These are phyloP conservation scores for Heterochromis multidens DNA, from an alignment of 2,113 vertebrate genomes.

Conservation along the genomic window DNA sequence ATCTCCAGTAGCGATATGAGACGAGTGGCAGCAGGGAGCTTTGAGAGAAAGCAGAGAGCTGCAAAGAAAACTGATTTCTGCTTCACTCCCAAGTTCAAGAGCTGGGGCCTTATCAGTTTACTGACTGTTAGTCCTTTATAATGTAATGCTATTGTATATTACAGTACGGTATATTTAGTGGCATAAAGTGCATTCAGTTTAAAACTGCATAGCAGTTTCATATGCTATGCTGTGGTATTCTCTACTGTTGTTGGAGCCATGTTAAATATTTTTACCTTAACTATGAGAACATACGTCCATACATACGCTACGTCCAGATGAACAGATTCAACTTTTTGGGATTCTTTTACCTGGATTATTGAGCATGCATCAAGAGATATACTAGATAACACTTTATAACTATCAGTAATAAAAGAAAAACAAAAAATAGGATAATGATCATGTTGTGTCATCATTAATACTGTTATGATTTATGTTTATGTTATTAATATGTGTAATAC, in stretches of 20 bases:
- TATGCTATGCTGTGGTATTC: neutral
- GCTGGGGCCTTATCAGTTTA: neutral
- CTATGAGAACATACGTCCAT: too few species aligned
- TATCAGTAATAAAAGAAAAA: too few species aligned
- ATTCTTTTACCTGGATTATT: too few species aligned
- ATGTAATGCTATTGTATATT: neutral
- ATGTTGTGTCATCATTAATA: too few species aligned
- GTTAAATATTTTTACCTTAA: too few species aligned
- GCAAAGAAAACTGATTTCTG: neutral
- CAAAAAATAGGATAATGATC: too few species aligned
- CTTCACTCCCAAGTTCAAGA: constrained; percentile 10
- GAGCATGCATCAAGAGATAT: too few species aligned
- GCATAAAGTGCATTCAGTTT: neutral
- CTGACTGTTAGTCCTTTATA: neutral
- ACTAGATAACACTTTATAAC: too few species aligned
- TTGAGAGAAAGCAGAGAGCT: constrained; percentile 2
- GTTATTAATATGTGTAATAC: too few species aligned
- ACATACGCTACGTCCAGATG: too few species aligned
- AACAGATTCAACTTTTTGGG: too few species aligned
- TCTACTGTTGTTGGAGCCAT: neutral
- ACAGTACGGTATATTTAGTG: neutral
- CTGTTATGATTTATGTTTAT: too few species aligned
- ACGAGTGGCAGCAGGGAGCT: constrained; percentile 9
- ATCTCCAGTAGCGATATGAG: constrained; percentile 27
- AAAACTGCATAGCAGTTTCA: neutral